Percentiles rank a stretch among this genome's conserved stretches.
These are phyloP conservation scores for Orthosia gothica DNA, from an alignment of 2,888 invertebrate species.

Conservation along the genomic window DNA sequence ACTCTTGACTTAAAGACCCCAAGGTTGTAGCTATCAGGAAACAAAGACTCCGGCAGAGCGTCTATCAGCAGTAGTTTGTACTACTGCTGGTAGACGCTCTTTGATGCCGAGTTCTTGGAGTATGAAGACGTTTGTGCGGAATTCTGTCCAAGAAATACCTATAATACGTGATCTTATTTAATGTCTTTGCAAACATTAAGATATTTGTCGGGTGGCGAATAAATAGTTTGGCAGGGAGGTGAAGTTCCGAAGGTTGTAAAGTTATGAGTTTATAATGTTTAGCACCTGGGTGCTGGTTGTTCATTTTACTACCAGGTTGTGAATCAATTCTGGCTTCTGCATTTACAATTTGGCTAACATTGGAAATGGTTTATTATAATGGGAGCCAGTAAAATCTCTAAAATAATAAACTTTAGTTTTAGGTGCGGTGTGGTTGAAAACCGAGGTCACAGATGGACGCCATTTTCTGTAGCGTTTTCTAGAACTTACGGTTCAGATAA, in stretches of 20 bases:
- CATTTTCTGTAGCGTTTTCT: neutral
- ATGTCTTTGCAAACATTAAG: conserved; percentile 59
- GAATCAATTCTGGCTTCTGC: conserved; percentile 7
- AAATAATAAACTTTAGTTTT: conserved; percentile 19
- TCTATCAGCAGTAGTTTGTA: too few species aligned
- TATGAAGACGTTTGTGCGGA: too few species aligned
- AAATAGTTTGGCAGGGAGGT: conserved; percentile 43
- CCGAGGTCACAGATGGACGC: neutral
- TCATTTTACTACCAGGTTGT: conserved; percentile 22
- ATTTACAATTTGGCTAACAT: conserved; percentile 23
- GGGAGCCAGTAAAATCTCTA: conserved; percentile 21
- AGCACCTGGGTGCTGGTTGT: neutral
- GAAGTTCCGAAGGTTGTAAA: conserved; percentile 4
- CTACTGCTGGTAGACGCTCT: too few species aligned
- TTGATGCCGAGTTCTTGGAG: too few species aligned
- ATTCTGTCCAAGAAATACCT: too few species aligned
- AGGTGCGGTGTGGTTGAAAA: neutral
- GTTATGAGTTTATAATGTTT: conserved; percentile 6
- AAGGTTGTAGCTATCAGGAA: too few species aligned
- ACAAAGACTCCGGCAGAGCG: too few species aligned
- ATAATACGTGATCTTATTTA: too few species aligned
- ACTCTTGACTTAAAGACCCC: too few species aligned
- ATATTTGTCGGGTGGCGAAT: conserved; percentile 52
- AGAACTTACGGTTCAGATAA: neutral
- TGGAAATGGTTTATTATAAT: conserved; percentile 7